Evolutionary conservation across 1,140 invertebrate genomes (phyloP), one percentile per base, ranked within the genome.

Genomic region (Charaxes varanes): DNA sequence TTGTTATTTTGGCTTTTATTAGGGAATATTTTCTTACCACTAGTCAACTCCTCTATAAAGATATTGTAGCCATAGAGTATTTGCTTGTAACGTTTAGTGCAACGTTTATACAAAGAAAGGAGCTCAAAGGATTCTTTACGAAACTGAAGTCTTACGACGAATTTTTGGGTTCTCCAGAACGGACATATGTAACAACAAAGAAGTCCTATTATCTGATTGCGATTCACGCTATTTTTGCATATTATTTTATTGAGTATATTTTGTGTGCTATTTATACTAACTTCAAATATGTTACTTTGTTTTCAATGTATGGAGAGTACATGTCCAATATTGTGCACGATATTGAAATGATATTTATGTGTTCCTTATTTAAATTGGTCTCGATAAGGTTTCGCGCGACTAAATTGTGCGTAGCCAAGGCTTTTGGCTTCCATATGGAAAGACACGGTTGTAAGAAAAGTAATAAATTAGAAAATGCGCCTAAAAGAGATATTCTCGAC

Each of bases 391-490:
- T 74, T 2, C 34, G 21, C 3, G 31, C 71, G 16, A 11, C 71
- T 17, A 63, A 69, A 41, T 56, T 52, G 2, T 62, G 67, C 21
- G 52, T 67, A 12, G 28, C 32, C 4, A 69, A 63, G 30, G 14
- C 31, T 24, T 61, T 60, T 31, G 12, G 14, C 7, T 10, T 35
- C 2, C 41, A 45, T 6, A 30, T 27, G 4, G 19, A 40, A 37
- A 16, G 49, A 26, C 14, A 28, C 7, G n/a, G 13, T 10, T 6
- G 41, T 28, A 10, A 54, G 12, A 41, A 38, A 17, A 50, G 21
- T 5, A 34, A 53, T 35, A 42, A 41, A 40, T 27, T 68, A 16
- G 53, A 61, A 55, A n/a, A n/a, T n/a, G n/a, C n/a, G 38, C 11
- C 18, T 35, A 7, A 54, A 55, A 1, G 69, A 55, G 16, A 22